Evolutionary conservation across 2,797 vertebrate species (phyloP), one percentile per base, ranked within the genome.

Genomic region (Labroides dimidiatus): DNA sequence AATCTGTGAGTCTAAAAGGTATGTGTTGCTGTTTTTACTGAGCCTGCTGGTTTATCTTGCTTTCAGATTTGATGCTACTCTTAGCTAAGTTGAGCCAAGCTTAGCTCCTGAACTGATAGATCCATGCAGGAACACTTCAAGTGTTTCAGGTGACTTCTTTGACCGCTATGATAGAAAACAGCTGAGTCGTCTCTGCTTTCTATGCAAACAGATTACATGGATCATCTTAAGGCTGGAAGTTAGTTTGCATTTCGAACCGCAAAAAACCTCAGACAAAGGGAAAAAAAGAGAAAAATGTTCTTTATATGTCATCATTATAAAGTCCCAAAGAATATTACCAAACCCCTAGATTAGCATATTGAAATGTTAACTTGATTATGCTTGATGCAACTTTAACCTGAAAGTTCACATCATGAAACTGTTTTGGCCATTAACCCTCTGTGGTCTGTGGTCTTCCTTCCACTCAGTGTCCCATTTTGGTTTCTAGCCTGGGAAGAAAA

Each of bases 401-500:
- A 78, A 65, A 51, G 71, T 78, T 48, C 84, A 64, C 56, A 59
- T 61, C 41, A 44, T 65, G 33, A 68, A 71, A 16, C 72, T 77
- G 62, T 62, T 68, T 57, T 52, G 78, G 73, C 71, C 67, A 75
- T 88, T 79, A 75, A 79, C 82, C 72, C 80, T 57, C 39, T 80
- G 87, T 37, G 82, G 84, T 48, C 84, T 86, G 81, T 78, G 88
- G 87, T 69, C 36, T 54, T 68, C 52, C 42, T 80, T 76, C 66
- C 79, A 86, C 73, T 80, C 72, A 70, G 24, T 74, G 58, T 84
- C 62, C 82, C 75, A 79, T 86, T 39, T 87, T 79, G 69, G 72
- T 86, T 86, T 87, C 63, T 11, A 74, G 64, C 63, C 73, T 72
- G 69, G 70, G 61, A 77, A 81, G 56, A 61, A 56, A 68, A 55